Percentiles rank a stretch among this genome's conserved stretches.
phyloP scores from a whole-genome alignment of 2,888 invertebrate species.

The Callyntrura guangdongensis region DNA sequence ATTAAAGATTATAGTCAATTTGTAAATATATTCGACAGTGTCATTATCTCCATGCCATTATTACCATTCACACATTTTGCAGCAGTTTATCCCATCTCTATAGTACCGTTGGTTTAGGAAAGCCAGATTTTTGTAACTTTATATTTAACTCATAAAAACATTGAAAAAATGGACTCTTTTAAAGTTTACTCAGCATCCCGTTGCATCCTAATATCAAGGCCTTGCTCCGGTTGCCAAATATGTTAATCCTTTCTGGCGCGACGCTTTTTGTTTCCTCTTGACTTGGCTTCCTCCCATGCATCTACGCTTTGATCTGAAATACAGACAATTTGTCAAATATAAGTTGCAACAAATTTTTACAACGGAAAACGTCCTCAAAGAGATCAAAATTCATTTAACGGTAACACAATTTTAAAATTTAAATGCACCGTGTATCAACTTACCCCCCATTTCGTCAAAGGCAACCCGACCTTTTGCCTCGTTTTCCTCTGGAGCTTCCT shows the following conservation, averaged over 20 bases:
- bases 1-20: slow-evolving; percentile 11
- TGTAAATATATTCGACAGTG: slow-evolving; percentile 11
- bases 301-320: slow-evolving; percentile 86
- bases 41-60: neutral
- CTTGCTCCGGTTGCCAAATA: neutral
- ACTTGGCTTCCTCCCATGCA: slow-evolving; percentile 92
- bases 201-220: neutral
- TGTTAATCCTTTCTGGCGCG: slow-evolving; percentile 82
- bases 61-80: slow-evolving; percentile 12
- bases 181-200: slow-evolving; percentile 41
- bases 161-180: slow-evolving; percentile 10
- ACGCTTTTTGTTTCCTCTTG: slow-evolving; percentile 85
- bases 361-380: slow-evolving; percentile 81
- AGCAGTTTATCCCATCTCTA: slow-evolving; percentile 14
- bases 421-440: slow-evolving; percentile 82
- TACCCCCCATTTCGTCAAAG: slow-evolving; percentile 89
- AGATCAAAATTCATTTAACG: neutral
- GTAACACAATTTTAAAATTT: too few relatives aligned
- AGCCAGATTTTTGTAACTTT: slow-evolving; percentile 10
- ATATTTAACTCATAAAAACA: neutral
- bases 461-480: slow-evolving; percentile 86
- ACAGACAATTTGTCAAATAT: neutral
- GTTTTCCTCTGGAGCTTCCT: slow-evolving; percentile 56
- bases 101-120: slow-evolving; percentile 26
- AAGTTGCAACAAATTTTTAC: neutral